Percentiles rank a stretch among this genome's conserved stretches.
These are phyloP conservation scores for Mnemiopsis leidyi DNA, from an alignment of 37 sponge, comb jelly and placozoan genomes.

Conservation along the genomic window DNA sequence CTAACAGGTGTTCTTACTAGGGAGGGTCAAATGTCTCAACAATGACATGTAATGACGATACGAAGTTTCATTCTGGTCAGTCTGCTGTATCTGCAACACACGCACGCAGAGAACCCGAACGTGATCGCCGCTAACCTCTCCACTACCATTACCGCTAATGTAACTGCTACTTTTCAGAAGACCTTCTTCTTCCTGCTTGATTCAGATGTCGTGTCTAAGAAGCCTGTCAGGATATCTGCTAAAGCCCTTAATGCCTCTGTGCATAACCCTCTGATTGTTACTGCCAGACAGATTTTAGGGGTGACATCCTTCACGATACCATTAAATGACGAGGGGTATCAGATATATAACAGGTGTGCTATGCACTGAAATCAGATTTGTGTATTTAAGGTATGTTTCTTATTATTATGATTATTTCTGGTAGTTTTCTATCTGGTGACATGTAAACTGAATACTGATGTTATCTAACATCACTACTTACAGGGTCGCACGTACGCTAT, in stretches of 20 bases:
- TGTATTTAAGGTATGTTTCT: no score
- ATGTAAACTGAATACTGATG: no score
- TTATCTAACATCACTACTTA: no score
- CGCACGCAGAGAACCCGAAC: background rate
- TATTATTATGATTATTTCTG: no score
- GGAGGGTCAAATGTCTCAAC: background rate
- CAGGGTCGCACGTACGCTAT: slow-evolving; percentile 54
- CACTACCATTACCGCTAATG: slow-evolving; percentile 59
- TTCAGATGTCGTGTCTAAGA: slow-evolving; percentile 7
- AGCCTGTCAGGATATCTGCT: slow-evolving; percentile 46
- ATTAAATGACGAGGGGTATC: slow-evolving; percentile 58
- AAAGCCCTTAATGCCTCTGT: slow-evolving; percentile 54
- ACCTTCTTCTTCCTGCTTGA: slow-evolving; percentile 63
- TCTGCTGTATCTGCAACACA: background rate
- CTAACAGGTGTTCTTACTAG: no score
- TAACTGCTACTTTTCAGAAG: slow-evolving; percentile 53
- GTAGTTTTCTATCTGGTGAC: no score
- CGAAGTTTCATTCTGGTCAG: background rate
- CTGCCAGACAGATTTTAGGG: slow-evolving; percentile 47
- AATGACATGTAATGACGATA: slow-evolving; percentile 19
- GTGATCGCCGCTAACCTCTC: slow-evolving; percentile 46
- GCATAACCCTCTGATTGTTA: slow-evolving; percentile 51
- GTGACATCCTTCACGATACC: slow-evolving; percentile 58
- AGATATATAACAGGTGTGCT: slow-evolving; percentile 42
- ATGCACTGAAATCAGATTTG: no score